A percentile compares a stretch with the other conserved stretches of the same genome.
Conservation (phyloP, 2,888 invertebrate genomes). For the Andricus curvator region DNA sequence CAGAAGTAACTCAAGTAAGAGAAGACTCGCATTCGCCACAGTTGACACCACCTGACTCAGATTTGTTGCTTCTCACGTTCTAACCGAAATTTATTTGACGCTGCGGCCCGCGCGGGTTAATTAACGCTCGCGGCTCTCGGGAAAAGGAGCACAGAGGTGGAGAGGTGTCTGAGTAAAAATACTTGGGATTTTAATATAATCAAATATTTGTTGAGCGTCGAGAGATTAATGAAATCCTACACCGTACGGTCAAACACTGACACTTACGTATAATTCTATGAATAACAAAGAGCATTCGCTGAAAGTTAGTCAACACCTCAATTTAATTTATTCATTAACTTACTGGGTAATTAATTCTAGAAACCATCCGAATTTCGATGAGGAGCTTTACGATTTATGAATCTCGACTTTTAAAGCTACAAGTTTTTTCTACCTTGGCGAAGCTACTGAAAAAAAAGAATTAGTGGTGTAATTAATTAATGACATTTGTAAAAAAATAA, state of each 20-base stretch:
- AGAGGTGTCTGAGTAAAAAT: conserved; percentile 50
- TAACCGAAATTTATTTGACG: conserved; percentile 78
- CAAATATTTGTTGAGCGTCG: conserved; percentile 58
- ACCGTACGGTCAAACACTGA: conserved; percentile 20
- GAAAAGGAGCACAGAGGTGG: conserved; percentile 51
- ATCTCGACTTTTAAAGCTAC: not conserved
- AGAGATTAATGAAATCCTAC: conserved; percentile 51
- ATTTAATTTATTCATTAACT: conserved; percentile 30
- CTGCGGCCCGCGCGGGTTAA: conserved; percentile 71
- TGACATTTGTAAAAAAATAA: not conserved
- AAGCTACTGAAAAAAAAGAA: not conserved
- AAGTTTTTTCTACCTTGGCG: not conserved
- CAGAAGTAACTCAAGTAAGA: conserved; percentile 71
- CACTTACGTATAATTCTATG: conserved; percentile 32
- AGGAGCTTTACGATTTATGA: not conserved
- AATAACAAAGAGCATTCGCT: conserved; percentile 24
- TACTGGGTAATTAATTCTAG: conserved; percentile 7
- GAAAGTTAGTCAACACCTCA: not conserved
- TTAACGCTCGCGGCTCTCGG: conserved; percentile 66
- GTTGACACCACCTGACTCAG: conserved; percentile 77
- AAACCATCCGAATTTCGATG: not conserved
- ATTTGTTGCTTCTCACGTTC: conserved; percentile 78
- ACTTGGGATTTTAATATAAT: conserved; percentile 58
- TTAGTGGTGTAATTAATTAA: not conserved
- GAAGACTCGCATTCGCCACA: conserved; percentile 66